Base-by-base conservation (phyloP, 2,797 vertebrate species). In the Echeneis naucrates region DNA sequence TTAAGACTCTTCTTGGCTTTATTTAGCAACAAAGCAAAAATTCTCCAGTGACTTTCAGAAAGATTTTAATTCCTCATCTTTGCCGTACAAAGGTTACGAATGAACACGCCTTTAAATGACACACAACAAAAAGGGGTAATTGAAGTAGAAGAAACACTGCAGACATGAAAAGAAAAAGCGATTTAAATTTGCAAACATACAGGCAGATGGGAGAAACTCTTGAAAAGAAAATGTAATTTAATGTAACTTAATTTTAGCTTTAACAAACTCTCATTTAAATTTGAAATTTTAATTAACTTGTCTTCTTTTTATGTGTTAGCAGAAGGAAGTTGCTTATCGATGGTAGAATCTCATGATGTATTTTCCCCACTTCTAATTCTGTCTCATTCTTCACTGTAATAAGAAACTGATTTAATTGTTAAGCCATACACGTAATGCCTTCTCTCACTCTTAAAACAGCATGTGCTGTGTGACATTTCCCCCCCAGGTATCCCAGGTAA, bases 161-260 rank as follows among this genome's bases (percentile, higher is more conserved):
- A 16, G 14, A 62, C 65, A 57, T 48, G 8, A 52, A 53, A 52
- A 5, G 33, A 38, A 71, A 27, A 40, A 40, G 30, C 2, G 17
- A 75, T 58, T 21, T 21, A 42, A 50, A 76, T 80, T 57, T 65
- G 57, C 54, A 30, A 67, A 60, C n/a, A 68, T 26, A 55, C 27
- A 60, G 58, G 54, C 19, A 56, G 24, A 68, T 35, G 27, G 66
- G 70, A 23, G 27, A 38, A 51, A 45, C 67, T 61, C 54, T 26
- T 55, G 37, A 51, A 56, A 74, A 33, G 54, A 64, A 63, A n/a
- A n/a, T n/a, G 64, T 44, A 71, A 53, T 78, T 75, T 42, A 78
- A 65, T 80, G 40, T 67, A 58, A 81, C 10, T 55, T 4, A 64
- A 68, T 72, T 60, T 33, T 33, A 33, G 8, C 9, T 33, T 33